Percentiles rank a stretch among this genome's conserved stretches.
Conservation (phyloP, 2,888 invertebrate species). For the Dione juno region DNA sequence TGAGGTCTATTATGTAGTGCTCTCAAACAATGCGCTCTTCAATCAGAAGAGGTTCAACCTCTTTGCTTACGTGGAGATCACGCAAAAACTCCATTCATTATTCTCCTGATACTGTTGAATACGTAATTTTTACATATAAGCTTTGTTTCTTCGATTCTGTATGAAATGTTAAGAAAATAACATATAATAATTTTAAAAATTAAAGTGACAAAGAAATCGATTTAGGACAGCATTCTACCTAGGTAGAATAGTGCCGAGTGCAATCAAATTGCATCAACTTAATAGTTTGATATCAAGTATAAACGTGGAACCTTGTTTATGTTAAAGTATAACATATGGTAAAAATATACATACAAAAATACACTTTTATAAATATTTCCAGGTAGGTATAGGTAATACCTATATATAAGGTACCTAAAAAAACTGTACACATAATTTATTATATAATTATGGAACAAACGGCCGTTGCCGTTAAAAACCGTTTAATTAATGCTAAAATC, state of each 20-base stretch:
- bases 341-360: neutral
- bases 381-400: neutral
- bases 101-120: constrained; percentile 28
- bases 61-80: constrained; percentile 32
- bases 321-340: too few species aligned
- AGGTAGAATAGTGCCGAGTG: too few species aligned
- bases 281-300: too few species aligned
- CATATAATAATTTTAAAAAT: neutral
- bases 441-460: constrained; percentile 23
- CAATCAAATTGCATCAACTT: too few species aligned
- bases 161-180: neutral
- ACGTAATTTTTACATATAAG: constrained; percentile 30
- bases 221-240: too few species aligned
- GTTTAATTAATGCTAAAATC: constrained; percentile 51
- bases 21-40: constrained; percentile 28
- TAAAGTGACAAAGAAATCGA: neutral
- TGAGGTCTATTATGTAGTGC: constrained; percentile 14
- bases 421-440: neutral
- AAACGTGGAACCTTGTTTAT: too few species aligned
- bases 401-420: neutral
- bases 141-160: neutral
- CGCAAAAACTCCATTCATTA: constrained; percentile 38
- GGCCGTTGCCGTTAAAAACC: constrained; percentile 27
- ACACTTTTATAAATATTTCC: neutral
- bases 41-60: constrained; percentile 26